These are phyloP conservation scores for Calosoma granatense DNA, from an alignment of 1,140 invertebrate species.

Conservation along the genomic window DNA sequence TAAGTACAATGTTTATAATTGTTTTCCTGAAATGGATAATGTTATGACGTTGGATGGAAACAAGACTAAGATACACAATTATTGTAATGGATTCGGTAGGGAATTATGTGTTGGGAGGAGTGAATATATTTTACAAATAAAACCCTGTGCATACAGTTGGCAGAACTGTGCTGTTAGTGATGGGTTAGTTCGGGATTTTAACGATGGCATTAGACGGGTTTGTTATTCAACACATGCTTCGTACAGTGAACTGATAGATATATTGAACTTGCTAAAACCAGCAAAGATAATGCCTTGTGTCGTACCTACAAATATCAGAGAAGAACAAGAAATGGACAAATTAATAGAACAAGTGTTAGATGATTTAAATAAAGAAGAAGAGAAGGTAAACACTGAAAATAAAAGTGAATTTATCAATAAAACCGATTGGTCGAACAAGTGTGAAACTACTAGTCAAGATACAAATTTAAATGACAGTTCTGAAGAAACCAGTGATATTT, in stretches of 20 bases:
- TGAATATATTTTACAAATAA: constrained; percentile 35
- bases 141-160: constrained; percentile 40
- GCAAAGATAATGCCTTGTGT: constrained; percentile 42
- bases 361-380: background rate
- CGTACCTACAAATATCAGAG: constrained; percentile 17
- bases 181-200: too few species aligned
- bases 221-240: constrained; percentile 58
- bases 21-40: constrained; percentile 34
- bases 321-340: constrained; percentile 18
- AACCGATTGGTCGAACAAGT: background rate
- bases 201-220: too few species aligned
- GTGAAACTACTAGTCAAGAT: too few species aligned
- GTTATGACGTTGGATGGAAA: constrained; percentile 32
- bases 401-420: background rate
- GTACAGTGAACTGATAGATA: constrained; percentile 40
- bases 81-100: constrained; percentile 23
- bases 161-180: too few species aligned
- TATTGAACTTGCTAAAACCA: constrained; percentile 45
- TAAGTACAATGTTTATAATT: constrained; percentile 31
- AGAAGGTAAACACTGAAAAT: background rate
- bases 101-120: constrained; percentile 11
- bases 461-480: constrained; percentile 7
- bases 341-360: constrained; percentile 24
- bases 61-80: constrained; percentile 38
- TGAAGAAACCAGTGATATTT: background rate